phyloP scores from a whole-genome alignment of 2,113 vertebrate genomes.

The Nothoprocta pentlandii region DNA sequence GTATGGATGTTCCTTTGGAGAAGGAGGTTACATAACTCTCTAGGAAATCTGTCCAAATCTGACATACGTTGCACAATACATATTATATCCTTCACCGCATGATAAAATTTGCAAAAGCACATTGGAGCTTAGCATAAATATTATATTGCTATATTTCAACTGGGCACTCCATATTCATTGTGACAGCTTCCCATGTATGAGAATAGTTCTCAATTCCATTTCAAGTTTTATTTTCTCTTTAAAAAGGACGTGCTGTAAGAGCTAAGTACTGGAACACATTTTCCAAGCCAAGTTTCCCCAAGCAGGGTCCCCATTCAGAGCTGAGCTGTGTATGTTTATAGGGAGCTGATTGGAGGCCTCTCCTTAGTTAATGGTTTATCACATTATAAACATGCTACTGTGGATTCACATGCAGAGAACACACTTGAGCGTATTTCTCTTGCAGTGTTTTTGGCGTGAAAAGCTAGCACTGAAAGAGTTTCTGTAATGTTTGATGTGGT shows the following conservation, averaged over 20 bases:
- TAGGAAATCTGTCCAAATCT: conserved; percentile 11
- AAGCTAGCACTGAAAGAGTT: neutral
- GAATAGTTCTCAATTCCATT: neutral
- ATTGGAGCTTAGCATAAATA: conserved; percentile 50
- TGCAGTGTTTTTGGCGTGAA: neutral
- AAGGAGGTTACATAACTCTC: conserved; percentile 15
- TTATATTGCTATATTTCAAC: conserved; percentile 31
- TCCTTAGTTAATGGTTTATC: neutral
- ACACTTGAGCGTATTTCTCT: neutral
- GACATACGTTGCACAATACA: neutral
- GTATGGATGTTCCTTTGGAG: neutral
- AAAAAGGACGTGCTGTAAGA: neutral
- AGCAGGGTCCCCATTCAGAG: neutral
- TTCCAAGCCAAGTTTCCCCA: neutral
- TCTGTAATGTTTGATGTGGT: neutral
- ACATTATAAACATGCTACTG: neutral
- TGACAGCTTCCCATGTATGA: conserved; percentile 14
- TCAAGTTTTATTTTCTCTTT: neutral
- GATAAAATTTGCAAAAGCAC: conserved; percentile 56
- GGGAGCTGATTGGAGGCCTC: neutral
- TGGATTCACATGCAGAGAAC: neutral
- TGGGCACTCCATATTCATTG: neutral
- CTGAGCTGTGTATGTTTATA: neutral
- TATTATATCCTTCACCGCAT: neutral
- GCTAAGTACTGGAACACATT: neutral